Conservation (phyloP, 2,113 vertebrate genomes). For the Sialia sialis region DNA sequence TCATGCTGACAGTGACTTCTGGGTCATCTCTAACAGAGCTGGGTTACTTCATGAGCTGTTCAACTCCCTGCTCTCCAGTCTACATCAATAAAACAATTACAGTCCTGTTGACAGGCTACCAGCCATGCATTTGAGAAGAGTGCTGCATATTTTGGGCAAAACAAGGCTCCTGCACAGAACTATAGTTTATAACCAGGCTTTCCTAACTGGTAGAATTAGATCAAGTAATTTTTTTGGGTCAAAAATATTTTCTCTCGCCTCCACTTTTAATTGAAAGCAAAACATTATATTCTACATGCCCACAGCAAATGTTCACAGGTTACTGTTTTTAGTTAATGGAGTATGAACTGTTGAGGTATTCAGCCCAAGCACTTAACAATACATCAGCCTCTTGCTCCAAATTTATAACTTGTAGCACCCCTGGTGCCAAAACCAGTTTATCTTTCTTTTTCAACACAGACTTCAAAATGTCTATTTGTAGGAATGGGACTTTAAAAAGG, state of each 20-base stretch:
- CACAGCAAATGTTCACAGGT: conserved; percentile 14
- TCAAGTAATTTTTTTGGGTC: not conserved
- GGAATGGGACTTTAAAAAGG: not conserved
- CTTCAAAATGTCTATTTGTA: not conserved
- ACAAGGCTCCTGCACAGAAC: not conserved
- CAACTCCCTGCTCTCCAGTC: not conserved
- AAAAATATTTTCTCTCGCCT: conserved; percentile 4
- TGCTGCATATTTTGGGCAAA: not conserved
- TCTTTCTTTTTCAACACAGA: not conserved
- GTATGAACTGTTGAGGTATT: conserved; percentile 37
- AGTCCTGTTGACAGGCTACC: not conserved
- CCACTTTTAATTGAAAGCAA: conserved; percentile 39
- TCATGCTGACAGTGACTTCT: not conserved
- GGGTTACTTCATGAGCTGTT: not conserved
- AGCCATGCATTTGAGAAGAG: not conserved
- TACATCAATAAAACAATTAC: conserved; percentile 3
- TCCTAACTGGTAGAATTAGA: not conserved
- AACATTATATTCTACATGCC: conserved; percentile 17
- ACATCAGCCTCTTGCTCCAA: conserved; percentile 45
- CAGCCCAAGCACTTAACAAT: conserved; percentile 34
- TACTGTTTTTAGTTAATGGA: conserved; percentile 50
- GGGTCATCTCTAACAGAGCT: not conserved
- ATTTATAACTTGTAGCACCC: conserved; percentile 11
- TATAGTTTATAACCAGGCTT: not conserved
- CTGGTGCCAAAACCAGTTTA: conserved; percentile 3